Evolutionary conservation across 1,140 invertebrate genomes (phyloP).

Genomic region (Leptinotarsa texana): DNA sequence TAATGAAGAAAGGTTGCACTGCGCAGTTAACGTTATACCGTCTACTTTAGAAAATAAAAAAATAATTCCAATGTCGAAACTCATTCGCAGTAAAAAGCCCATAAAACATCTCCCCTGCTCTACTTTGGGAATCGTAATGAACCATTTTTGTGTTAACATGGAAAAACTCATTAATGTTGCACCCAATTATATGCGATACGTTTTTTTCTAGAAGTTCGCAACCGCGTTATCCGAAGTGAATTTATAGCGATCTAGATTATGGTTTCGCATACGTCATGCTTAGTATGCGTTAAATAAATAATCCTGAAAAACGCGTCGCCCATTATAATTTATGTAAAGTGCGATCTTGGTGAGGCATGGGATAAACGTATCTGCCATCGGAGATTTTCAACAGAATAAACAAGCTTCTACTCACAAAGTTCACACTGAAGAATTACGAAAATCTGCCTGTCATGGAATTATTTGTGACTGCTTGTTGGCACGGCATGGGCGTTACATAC

Average conservation of each 20-base stretch:
- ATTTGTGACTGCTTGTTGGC: background rate
- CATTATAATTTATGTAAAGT: constrained; percentile 22
- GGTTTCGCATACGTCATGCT: constrained; percentile 15
- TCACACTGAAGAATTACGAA: constrained; percentile 17
- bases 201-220: background rate
- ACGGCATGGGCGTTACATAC: background rate
- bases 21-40: too few species aligned
- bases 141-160: background rate
- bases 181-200: background rate
- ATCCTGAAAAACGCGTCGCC: constrained; percentile 16
- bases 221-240: background rate
- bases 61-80: too few species aligned
- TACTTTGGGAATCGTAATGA: background rate
- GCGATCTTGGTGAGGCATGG: constrained; percentile 2
- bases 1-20: too few species aligned
- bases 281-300: constrained; percentile 10
- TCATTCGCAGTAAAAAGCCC: background rate
- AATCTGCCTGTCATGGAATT: constrained; percentile 9
- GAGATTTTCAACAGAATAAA: constrained; percentile 9
- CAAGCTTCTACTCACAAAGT: background rate
- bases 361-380: constrained; percentile 17
- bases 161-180: constrained; percentile 3
- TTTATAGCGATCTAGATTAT: constrained; percentile 12
- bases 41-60: too few species aligned
- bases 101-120: background rate